phyloP scores from a whole-genome alignment of 2,113 vertebrate genomes.

The Tursiops truncatus region DNA sequence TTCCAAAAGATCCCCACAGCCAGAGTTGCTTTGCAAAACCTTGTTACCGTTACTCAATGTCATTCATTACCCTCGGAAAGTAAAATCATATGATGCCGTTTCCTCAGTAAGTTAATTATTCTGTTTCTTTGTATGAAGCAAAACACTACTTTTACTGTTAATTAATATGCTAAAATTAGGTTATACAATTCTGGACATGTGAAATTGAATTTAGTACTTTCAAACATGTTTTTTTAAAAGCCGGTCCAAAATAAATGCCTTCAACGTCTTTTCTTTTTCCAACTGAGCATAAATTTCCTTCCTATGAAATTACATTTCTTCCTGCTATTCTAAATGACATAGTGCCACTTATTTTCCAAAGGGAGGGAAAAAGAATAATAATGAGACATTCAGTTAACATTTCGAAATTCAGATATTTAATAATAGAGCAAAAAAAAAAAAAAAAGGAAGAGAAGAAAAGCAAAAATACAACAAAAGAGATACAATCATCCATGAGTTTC shows the following conservation, averaged over 20 bases:
- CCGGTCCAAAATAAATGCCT: slow-evolving; percentile 74
- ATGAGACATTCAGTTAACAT: slow-evolving; percentile 48
- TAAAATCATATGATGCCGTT: slow-evolving; percentile 82
- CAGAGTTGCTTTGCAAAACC: slow-evolving; percentile 63
- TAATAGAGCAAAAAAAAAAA: neutral
- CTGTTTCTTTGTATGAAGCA: slow-evolving; percentile 77
- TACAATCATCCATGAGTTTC: neutral
- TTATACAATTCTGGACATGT: slow-evolving; percentile 81
- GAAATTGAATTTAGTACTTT: slow-evolving; percentile 77
- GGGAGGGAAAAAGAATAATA: slow-evolving; percentile 30
- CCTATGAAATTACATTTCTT: slow-evolving; percentile 59
- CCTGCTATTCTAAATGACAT: slow-evolving; percentile 51
- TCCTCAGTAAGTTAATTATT: slow-evolving; percentile 81
- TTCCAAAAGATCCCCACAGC: slow-evolving; percentile 52
- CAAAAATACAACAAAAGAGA: slow-evolving; percentile 51
- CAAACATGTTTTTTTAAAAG: slow-evolving; percentile 44
- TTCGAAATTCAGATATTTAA: slow-evolving; percentile 70
- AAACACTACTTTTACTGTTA: slow-evolving; percentile 85
- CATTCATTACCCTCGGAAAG: slow-evolving; percentile 78
- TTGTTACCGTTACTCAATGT: slow-evolving; percentile 64
- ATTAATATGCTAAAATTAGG: slow-evolving; percentile 83
- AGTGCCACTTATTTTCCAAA: slow-evolving; percentile 61
- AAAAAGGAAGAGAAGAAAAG: slow-evolving; percentile 47
- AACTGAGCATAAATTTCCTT: slow-evolving; percentile 50
- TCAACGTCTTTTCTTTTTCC: slow-evolving; percentile 26